Evolutionary conservation across 2,113 vertebrate species (phyloP), one percentile per base, ranked within the genome.

Genomic region (Callopanchax toddi): DNA sequence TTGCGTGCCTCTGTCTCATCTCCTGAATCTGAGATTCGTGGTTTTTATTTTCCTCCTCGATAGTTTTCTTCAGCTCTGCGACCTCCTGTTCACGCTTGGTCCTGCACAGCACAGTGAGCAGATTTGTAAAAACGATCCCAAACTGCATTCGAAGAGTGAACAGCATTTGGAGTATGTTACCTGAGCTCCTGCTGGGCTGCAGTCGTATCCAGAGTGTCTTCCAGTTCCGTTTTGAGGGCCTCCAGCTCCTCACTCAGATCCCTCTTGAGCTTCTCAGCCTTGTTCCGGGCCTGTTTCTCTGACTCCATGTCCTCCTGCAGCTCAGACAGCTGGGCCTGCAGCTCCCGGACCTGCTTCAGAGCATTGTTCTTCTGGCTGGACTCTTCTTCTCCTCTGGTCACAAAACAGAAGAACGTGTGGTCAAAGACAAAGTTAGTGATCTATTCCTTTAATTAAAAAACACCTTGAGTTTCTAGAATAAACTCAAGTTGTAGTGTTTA

Each of bases 11-110:
- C 84, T 97, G 97, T 62, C 97, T 87, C 89, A 97, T 97, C 36
- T 99, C 97, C 91, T 97, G 97, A 87, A 99, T 95, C 81, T 98
- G 97, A 25, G 93, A 89, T 74, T 99, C 97, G 0, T 99, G 97
- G 84, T 94, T 98, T 89, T 94, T 97, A 0, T 93, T 93, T 87
- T 99, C 97, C 17, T 99, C 97, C 48, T 99, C 97, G 0, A 99
- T 96, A 18, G 94, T 93, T 83, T 98, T 99, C 91, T 99, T 99
- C 75, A 99, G 91, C 56, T 99, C 97, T 5, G 96, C 90, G 57
- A 99, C 97, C 86, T 99, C 97, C 87, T 98, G 96, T 52, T 99
- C 97, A 39, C 97, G 92, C 68, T 99, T 99, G 42, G 94, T 95
- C 86, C 97, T 99, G 48, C 2, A 69, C 11, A 58, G 32, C 45